Conservation (phyloP, 2,797 vertebrate species). For the Merluccius polli region DNA sequence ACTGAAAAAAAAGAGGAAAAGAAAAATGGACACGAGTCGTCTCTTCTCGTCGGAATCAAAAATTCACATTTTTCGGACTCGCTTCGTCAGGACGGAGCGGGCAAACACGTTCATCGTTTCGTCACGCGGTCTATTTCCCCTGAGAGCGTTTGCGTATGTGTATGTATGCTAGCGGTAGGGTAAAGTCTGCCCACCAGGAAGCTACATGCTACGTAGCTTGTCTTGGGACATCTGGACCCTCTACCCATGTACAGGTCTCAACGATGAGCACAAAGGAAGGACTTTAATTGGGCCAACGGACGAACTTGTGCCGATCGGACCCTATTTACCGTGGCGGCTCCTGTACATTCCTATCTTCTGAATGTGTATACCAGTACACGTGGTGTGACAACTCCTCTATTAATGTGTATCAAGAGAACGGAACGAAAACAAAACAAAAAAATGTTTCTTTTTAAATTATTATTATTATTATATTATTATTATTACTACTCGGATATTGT, state of each 20-base stretch:
- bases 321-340: slow-evolving; percentile 71
- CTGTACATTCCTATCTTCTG: slow-evolving; percentile 87
- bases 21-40: background rate
- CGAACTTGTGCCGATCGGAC: slow-evolving; percentile 22
- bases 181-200: slow-evolving; percentile 28
- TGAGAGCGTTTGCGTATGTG: slow-evolving; percentile 41
- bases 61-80: background rate
- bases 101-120: background rate
- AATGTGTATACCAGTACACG: slow-evolving; percentile 88
- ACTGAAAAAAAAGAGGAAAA: slow-evolving; percentile 19
- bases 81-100: background rate
- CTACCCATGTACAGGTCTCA: slow-evolving; percentile 63
- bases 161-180: slow-evolving; percentile 36
- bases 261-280: slow-evolving; percentile 73
- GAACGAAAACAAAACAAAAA: slow-evolving; percentile 73
- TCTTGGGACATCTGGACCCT: slow-evolving; percentile 45
- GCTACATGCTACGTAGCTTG: slow-evolving; percentile 41
- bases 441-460: slow-evolving; percentile 88
- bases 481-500: slow-evolving; percentile 70
- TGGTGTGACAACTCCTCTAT: slow-evolving; percentile 88
- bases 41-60: background rate
- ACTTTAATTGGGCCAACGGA: slow-evolving; percentile 47
- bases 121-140: background rate
- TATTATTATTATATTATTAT: slow-evolving; percentile 67
- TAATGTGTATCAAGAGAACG: slow-evolving; percentile 89